Evolutionary conservation across 2,888 invertebrate genomes (phyloP).

Genomic region (Clepsis dumicolana): DNA sequence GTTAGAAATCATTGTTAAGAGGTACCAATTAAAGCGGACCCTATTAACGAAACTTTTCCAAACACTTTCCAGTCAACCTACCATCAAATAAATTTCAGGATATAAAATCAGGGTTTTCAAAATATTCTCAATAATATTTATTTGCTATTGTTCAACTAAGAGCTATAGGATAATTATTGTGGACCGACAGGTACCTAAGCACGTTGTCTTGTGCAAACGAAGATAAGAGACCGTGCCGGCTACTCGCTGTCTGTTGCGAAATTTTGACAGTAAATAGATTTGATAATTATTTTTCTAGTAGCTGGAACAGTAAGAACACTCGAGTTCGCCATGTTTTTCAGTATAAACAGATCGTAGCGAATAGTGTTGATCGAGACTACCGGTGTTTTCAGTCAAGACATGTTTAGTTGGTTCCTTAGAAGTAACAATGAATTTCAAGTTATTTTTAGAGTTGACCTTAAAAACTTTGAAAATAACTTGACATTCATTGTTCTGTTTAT

Average conservation of each 20-base stretch:
- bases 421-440: too few species aligned
- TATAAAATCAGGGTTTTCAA: conserved; percentile 43
- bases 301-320: background rate
- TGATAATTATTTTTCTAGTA: background rate
- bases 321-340: background rate
- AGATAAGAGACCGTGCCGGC: conserved; percentile 23
- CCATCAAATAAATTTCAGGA: conserved; percentile 47
- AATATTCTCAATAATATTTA: conserved; percentile 53
- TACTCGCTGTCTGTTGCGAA: background rate
- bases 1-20: background rate
- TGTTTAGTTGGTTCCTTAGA: too few species aligned
- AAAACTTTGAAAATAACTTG: too few species aligned
- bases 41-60: conserved; percentile 11
- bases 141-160: conserved; percentile 52
- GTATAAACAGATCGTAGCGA: background rate
- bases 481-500: background rate
- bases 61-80: conserved; percentile 29
- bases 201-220: conserved; percentile 44
- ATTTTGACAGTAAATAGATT: background rate
- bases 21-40: background rate
- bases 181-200: conserved; percentile 42
- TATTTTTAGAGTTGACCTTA: too few species aligned
- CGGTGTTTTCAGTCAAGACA: background rate
- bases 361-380: background rate
- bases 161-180: conserved; percentile 49